phyloP scores from a whole-genome alignment of 1,140 invertebrate species.

The Leptinotarsa undecemlineata region DNA sequence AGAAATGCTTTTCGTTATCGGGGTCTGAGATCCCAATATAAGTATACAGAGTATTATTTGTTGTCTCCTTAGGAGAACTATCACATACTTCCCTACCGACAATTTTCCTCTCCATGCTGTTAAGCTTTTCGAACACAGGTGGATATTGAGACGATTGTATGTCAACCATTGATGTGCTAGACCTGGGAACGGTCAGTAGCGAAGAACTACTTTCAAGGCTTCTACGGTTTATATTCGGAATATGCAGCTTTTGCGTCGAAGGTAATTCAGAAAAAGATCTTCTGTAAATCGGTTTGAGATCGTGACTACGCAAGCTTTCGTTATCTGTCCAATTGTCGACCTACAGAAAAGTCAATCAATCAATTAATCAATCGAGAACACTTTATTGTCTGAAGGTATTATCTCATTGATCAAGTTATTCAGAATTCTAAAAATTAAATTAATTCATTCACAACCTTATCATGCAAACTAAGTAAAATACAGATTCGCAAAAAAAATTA shows the following conservation, averaged over 20 bases:
- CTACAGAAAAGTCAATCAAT: constrained; percentile 35
- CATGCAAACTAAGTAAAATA: too few species aligned
- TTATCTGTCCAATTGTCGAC: constrained; percentile 58
- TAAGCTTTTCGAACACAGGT: constrained; percentile 27
- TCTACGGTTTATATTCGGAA: constrained; percentile 56
- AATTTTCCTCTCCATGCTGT: constrained; percentile 37
- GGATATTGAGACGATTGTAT: constrained; percentile 46
- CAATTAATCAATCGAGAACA: neutral
- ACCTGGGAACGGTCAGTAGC: constrained; percentile 47
- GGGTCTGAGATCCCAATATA: constrained; percentile 65
- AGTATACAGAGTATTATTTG: constrained; percentile 57
- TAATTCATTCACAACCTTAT: too few species aligned
- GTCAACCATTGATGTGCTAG: constrained; percentile 54
- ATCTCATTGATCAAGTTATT: too few species aligned
- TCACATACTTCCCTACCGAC: constrained; percentile 49
- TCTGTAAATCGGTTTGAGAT: constrained; percentile 62
- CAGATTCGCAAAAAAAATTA: too few species aligned
- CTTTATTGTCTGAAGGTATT: too few species aligned
- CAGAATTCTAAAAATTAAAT: too few species aligned
- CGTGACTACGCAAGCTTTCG: constrained; percentile 58
- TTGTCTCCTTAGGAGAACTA: constrained; percentile 37
- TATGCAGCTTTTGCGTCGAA: constrained; percentile 54
- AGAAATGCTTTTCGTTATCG: constrained; percentile 48
- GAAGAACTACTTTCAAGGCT: constrained; percentile 56
- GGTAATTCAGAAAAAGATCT: constrained; percentile 66